Evolutionary conservation across 2,797 vertebrate species (phyloP).

Genomic region (Rousettus madagascariensis): DNA sequence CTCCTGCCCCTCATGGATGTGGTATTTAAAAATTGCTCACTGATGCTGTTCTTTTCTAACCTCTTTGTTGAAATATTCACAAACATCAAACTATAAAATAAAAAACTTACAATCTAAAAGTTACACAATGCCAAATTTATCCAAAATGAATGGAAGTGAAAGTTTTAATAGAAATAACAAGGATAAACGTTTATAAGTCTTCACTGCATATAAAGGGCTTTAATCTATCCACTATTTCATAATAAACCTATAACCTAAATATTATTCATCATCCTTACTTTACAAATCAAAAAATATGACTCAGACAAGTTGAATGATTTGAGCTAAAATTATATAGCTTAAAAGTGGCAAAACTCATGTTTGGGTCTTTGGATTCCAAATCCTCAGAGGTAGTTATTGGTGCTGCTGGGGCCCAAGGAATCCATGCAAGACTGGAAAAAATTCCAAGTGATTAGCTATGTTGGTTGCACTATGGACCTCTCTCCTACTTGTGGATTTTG

Average conservation of each 20-base stretch:
- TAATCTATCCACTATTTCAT: neutral
- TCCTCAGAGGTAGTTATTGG: neutral
- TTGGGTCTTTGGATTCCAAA: neutral
- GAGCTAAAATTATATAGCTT: neutral
- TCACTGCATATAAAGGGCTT: neutral
- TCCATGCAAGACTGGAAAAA: neutral
- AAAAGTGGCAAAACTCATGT: neutral
- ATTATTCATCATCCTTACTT: neutral
- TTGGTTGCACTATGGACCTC: neutral
- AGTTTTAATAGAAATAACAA: neutral
- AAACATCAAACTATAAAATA: neutral
- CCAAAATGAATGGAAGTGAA: neutral
- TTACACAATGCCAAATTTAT: neutral
- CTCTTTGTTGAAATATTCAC: neutral
- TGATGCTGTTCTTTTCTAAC: neutral
- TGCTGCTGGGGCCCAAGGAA: neutral
- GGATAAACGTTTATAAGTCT: neutral
- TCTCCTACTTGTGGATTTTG: slow-evolving; percentile 9
- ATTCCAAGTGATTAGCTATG: neutral
- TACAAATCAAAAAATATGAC: neutral
- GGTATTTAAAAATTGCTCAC: neutral
- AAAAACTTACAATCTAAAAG: neutral
- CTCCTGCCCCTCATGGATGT: neutral
- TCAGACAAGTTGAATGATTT: neutral
- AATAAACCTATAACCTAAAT: neutral